These are phyloP conservation scores for Psammodynastes pulverulentus DNA, from an alignment of 2,113 vertebrate species.

Conservation along the genomic window DNA sequence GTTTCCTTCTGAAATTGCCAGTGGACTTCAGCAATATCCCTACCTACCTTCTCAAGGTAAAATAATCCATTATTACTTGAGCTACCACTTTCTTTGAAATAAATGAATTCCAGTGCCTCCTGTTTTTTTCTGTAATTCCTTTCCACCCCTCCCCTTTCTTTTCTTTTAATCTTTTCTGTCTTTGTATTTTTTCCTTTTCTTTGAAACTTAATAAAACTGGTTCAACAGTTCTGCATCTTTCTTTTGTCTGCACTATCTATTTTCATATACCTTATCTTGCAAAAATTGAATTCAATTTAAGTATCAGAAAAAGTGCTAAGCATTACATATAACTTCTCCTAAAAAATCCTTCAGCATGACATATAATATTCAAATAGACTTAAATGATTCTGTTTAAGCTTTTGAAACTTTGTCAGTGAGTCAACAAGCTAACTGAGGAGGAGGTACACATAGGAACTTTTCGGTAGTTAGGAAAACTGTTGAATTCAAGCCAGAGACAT, in stretches of 20 bases:
- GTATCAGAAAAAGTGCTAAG: background rate
- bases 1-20: constrained; percentile 94
- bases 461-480: background rate
- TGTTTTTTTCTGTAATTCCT: constrained; percentile 2
- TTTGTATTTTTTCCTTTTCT: background rate
- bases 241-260: background rate
- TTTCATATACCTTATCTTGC: background rate
- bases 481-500: background rate
- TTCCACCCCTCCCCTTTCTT: background rate
- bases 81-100: constrained; percentile 13
- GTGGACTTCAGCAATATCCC: constrained; percentile 99
- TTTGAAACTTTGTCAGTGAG: background rate
- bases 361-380: background rate
- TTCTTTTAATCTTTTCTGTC: background rate
- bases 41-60: constrained; percentile 97
- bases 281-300: constrained; percentile 2
- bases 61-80: constrained; percentile 13
- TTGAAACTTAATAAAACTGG: background rate
- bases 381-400: constrained; percentile 9
- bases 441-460: background rate
- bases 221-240: background rate
- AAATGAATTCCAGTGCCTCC: constrained; percentile 20
- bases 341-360: background rate
- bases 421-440: background rate
- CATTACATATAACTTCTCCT: background rate